Percentiles rank a stretch among this genome's conserved stretches.
Conservation (phyloP, 2,113 vertebrate species). For the Halcyon senegalensis region DNA sequence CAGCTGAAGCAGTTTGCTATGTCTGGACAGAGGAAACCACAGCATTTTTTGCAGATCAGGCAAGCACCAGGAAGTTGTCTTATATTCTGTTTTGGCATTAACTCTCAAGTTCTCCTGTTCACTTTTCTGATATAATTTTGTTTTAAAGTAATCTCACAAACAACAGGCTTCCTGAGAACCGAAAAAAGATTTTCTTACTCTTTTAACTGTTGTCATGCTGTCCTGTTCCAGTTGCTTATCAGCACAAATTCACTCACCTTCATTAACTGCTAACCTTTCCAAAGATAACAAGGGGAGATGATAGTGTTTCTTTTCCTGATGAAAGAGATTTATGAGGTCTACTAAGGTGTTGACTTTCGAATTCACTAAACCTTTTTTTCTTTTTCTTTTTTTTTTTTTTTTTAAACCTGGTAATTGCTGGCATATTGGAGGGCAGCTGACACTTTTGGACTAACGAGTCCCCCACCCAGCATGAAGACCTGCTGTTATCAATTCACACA, state of each 20-base stretch:
- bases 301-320: constrained; percentile 61
- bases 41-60: background rate
- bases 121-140: background rate
- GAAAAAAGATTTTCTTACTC: constrained; percentile 28
- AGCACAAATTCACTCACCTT: constrained; percentile 40
- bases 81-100: background rate
- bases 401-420: background rate
- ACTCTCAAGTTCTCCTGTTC: background rate
- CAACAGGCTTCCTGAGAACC: constrained; percentile 43
- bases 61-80: background rate
- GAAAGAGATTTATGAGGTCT: constrained; percentile 29
- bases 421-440: background rate
- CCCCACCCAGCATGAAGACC: background rate
- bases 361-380: background rate
- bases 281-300: constrained; percentile 28
- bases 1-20: background rate
- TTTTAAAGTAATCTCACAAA: constrained; percentile 48
- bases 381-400: background rate
- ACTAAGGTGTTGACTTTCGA: background rate
- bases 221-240: constrained; percentile 45
- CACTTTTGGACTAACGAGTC: background rate
- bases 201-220: constrained; percentile 11
- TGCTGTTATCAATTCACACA: background rate
- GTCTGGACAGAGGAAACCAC: background rate
- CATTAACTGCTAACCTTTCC: constrained; percentile 73